phyloP scores from a whole-genome alignment of 2,797 vertebrate species.

The Gallinago stenura region DNA sequence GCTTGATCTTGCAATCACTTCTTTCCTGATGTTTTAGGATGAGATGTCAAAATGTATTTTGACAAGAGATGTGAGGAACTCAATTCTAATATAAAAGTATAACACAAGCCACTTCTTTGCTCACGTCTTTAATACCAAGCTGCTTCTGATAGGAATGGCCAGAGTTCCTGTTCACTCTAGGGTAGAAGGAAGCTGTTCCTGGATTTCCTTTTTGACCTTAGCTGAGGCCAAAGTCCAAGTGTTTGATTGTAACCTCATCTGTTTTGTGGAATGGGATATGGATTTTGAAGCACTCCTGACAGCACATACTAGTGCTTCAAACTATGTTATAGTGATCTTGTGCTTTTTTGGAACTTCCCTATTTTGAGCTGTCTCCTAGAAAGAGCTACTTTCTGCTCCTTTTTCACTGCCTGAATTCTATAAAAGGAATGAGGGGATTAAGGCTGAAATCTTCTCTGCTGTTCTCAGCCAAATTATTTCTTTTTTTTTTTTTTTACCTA shows the following conservation, averaged over 20 bases:
- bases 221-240: not conserved
- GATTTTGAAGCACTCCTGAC: not conserved
- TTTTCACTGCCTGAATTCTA: not conserved
- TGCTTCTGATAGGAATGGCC: not conserved
- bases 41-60: not conserved
- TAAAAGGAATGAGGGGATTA: not conserved
- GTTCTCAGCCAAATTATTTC: not conserved
- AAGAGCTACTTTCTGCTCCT: not conserved
- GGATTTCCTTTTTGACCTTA: not conserved
- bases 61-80: not conserved
- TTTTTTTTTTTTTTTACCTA: not conserved
- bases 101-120: not conserved
- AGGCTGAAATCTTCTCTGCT: not conserved
- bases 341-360: not conserved
- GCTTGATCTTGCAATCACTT: not conserved
- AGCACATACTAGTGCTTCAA: not conserved
- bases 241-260: not conserved
- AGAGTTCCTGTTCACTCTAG: not conserved
- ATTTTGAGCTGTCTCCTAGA: not conserved
- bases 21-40: not conserved
- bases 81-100: not conserved
- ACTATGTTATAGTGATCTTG: not conserved
- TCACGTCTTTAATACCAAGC: not conserved
- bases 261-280: not conserved
- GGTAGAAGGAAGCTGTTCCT: not conserved